phyloP scores from a whole-genome alignment of 2,888 invertebrate species.

The Labia minor region DNA sequence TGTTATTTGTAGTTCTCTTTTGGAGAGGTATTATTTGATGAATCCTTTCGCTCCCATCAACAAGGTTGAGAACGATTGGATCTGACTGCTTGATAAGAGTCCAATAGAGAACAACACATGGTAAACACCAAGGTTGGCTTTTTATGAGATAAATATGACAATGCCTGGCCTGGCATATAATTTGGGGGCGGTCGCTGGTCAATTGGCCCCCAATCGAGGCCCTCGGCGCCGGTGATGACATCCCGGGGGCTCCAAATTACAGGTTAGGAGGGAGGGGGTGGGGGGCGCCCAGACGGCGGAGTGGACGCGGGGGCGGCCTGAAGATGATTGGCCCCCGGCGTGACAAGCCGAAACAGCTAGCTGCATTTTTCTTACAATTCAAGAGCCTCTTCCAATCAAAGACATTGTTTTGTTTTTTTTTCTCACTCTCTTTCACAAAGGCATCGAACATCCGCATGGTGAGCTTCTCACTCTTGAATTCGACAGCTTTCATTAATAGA shows the following conservation, averaged over 20 bases:
- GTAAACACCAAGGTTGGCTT: neutral
- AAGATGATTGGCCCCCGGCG: slow-evolving; percentile 1
- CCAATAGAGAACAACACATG: neutral
- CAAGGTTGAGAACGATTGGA: neutral
- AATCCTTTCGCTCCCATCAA: neutral
- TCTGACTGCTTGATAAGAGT: neutral
- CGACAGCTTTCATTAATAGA: no score
- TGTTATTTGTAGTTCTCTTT: no score
- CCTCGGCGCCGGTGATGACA: neutral
- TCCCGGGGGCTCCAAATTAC: neutral
- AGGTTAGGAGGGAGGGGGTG: no score
- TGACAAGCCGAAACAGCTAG: neutral
- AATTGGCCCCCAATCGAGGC: neutral
- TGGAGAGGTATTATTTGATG: no score
- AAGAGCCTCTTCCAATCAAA: slow-evolving; percentile 6
- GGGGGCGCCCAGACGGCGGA: neutral
- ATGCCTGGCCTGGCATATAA: neutral
- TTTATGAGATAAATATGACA: slow-evolving; percentile 13
- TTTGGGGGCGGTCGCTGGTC: neutral
- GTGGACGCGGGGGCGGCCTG: neutral
- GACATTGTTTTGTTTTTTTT: neutral
- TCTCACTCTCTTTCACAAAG: neutral
- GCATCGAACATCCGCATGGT: neutral
- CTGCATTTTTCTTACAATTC: neutral
- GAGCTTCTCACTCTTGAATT: no score